Percentiles rank a stretch among this genome's conserved stretches.
Evolutionary conservation across 2,888 invertebrate genomes (phyloP).

Genomic region (Hymenopus coronatus): DNA sequence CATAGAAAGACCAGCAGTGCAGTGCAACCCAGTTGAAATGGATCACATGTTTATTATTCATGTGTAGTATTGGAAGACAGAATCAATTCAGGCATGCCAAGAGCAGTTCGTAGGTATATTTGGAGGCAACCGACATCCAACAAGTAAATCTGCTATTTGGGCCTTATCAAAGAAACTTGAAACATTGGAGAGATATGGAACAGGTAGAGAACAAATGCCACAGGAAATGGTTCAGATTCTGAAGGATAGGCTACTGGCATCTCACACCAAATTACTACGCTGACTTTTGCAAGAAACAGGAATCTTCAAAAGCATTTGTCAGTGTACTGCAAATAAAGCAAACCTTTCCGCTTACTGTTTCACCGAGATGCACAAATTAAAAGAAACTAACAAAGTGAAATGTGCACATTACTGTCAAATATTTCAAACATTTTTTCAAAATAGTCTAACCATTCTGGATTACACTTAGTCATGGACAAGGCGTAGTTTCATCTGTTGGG

Average conservation of each 20-base stretch:
- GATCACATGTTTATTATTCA: background rate
- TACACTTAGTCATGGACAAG: too few relatives aligned
- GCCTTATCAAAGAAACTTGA: background rate
- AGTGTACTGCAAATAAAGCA: too few relatives aligned
- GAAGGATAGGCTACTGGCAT: background rate
- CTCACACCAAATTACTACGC: background rate
- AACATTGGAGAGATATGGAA: background rate
- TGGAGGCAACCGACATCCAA: background rate
- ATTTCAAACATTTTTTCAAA: too few relatives aligned
- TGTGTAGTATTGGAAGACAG: background rate
- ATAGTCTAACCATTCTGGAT: too few relatives aligned
- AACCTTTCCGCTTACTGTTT: background rate
- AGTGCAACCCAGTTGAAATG: too few relatives aligned
- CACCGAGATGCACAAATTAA: too few relatives aligned
- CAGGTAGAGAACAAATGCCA: background rate
- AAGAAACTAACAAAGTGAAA: too few relatives aligned
- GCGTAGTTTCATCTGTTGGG: too few relatives aligned
- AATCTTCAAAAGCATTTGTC: too few relatives aligned
- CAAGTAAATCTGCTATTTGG: background rate
- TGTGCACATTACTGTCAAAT: too few relatives aligned
- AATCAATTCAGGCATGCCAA: background rate
- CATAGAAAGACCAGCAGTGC: background rate
- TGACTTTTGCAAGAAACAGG: background rate
- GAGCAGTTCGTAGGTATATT: background rate
- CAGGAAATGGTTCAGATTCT: background rate